Base-by-base conservation (phyloP, 2,797 vertebrate species). In the Etheostoma perlongum region DNA sequence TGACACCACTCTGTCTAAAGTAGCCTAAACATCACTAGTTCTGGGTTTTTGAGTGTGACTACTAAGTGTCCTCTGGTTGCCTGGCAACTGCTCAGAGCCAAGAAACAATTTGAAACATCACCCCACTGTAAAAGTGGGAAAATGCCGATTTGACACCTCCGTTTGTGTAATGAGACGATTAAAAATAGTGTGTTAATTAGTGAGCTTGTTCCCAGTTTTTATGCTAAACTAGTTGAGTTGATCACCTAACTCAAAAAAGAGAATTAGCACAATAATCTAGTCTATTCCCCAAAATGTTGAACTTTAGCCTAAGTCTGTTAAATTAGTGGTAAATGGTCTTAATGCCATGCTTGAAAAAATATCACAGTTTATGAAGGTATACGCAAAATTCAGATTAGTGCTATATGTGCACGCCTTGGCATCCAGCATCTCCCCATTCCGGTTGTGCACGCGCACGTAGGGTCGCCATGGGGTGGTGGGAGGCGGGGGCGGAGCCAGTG, bases 401-500 rank as follows among this genome's bases (percentile, higher is more conserved):
- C 58, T 19, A 25, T 0, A n/a, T 13, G 13, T 36, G 59, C 53
- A 11, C 6, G 46, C 58, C 42, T 57, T 33, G 21, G 52, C 69
- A 66, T 74, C 68, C 57, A 71, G 63, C 76, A 69, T 83, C 61
- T 46, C 52, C 65, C 12, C 23, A 4, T 46, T 30, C 30, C 19
- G 5, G 4, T 25, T 0, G 87, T 81, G 85, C 47, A 78, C 85
- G 92, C 86, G 92, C 91, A 91, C 84, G 91, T 76, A 48, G 62
- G 79, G 72, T 78, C 79, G 79, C 76, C 62, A 66, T 63, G 58
- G 87, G 83, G 83, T 74, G 76, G 42, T 53, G 10, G 55, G 57
- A 74, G 13, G n/a, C 18, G 63, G 80, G 86, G 95, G 94, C 85
- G 94, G 92, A 82, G 90, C 78, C 82, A 69, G 58, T 61, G 83